Evolutionary conservation across 2,888 invertebrate species (phyloP), one percentile per base, ranked within the genome.

Genomic region (Eupithecia tripunctaria): DNA sequence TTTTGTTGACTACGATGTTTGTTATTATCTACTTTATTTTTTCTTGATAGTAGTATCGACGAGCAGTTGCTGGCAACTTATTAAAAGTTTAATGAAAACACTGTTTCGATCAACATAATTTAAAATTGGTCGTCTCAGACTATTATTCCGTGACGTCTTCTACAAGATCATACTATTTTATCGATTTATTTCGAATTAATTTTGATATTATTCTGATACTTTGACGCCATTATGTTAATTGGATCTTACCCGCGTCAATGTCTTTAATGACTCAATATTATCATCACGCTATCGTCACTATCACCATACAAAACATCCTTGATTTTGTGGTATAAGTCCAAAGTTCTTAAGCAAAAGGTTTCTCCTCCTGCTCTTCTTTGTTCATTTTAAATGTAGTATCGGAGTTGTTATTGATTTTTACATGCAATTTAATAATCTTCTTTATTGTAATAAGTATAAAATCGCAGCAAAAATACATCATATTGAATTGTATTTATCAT

Each of bases 81-180:
- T 32, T 21, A 36, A 32, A 63, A 36, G 10, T 32, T n/a, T 36
- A 63, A 36, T 32, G 18, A 18, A 63, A 32, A 63, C 36, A 5
- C 10, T 8, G 5, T 32, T 32, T 63, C 5, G 18, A n/a, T 29
- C 38, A 63, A 15, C 59, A 25, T 64, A 76, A 79, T 73, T 51
- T 56, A 67, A 70, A 78, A 80, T 77, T 76, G 78, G 75, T 79
- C 56, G 75, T 75, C 75, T 78, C 66, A 72, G 72, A 76, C 84
- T 84, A 87, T 81, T 84, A 86, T 88, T 88, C 88, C 80, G 82
- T 87, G 86, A 88, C 86, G 88, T 85, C 76, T 67, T 21, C 51
- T 65, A 68, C 60, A 62, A 51, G 14, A 71, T 71, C 36, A 65
- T 18, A 25, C 10, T 12, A 56, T 69, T 63, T 66, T 51, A 72